phyloP scores from a whole-genome alignment of 37 sponge, comb jelly and placozoan species.

The Chondrosia reniformis region DNA sequence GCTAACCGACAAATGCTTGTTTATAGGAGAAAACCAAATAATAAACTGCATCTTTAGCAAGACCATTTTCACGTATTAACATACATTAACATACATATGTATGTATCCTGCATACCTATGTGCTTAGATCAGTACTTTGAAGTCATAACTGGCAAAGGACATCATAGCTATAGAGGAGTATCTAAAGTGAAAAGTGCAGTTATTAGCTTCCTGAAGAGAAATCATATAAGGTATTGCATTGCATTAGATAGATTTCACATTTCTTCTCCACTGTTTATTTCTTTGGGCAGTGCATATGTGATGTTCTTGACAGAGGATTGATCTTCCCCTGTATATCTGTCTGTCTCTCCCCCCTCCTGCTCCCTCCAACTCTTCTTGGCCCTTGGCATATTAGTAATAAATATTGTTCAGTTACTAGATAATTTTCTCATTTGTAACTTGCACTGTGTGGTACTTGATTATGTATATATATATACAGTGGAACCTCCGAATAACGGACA shows the following conservation, averaged over 20 bases:
- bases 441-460: no score
- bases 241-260: background rate
- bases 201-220: slow-evolving; percentile 30
- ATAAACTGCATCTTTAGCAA: background rate
- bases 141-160: slow-evolving; percentile 75
- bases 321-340: no score
- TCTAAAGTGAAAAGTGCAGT: slow-evolving; percentile 79
- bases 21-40: no score
- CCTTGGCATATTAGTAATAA: no score
- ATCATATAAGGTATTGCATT: background rate
- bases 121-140: background rate
- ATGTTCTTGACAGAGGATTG: no score
- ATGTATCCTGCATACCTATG: background rate
- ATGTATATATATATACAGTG: no score
- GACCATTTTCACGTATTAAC: background rate
- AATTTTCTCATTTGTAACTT: no score
- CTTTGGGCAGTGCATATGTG: background rate
- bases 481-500: no score
- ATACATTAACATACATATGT: background rate
- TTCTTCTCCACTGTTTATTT: background rate
- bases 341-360: background rate
- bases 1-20: no score
- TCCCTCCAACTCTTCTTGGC: background rate
- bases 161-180: slow-evolving; percentile 57
- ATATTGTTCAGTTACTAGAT: no score